Evolutionary conservation across 2,888 invertebrate genomes (phyloP).

Genomic region (Conops quadrifasciatus): DNA sequence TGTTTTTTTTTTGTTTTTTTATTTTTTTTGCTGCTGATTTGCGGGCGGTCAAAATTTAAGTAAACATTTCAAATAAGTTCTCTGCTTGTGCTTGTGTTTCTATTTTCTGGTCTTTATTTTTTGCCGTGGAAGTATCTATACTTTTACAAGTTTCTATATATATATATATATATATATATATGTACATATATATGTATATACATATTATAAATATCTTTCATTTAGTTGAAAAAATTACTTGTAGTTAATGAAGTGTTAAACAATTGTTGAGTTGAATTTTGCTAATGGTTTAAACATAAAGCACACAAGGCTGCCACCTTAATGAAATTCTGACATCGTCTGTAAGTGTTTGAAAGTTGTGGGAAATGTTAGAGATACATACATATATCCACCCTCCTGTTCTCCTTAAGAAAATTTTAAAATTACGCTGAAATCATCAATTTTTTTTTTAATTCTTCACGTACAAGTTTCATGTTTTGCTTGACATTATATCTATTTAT

Average conservation of each 20-base stretch:
- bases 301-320: constrained; percentile 13
- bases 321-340: not conserved
- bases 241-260: constrained; percentile 38
- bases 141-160: not conserved
- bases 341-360: not conserved
- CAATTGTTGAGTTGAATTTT: constrained; percentile 13
- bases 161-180: not conserved
- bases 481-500: too few relatives aligned
- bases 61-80: not conserved
- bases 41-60: too few relatives aligned
- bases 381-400: too few relatives aligned
- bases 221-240: constrained; percentile 31
- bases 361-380: too few relatives aligned
- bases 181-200: not conserved
- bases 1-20: not conserved
- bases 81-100: not conserved
- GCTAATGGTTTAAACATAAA: not conserved
- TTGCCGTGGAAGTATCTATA: not conserved
- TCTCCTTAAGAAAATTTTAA: too few relatives aligned
- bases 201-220: not conserved
- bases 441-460: too few relatives aligned
- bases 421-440: too few relatives aligned
- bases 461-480: too few relatives aligned
- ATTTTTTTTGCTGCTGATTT: not conserved
- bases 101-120: not conserved